phyloP scores from a whole-genome alignment of 2,113 vertebrate species.

The Leuciscus idus region DNA sequence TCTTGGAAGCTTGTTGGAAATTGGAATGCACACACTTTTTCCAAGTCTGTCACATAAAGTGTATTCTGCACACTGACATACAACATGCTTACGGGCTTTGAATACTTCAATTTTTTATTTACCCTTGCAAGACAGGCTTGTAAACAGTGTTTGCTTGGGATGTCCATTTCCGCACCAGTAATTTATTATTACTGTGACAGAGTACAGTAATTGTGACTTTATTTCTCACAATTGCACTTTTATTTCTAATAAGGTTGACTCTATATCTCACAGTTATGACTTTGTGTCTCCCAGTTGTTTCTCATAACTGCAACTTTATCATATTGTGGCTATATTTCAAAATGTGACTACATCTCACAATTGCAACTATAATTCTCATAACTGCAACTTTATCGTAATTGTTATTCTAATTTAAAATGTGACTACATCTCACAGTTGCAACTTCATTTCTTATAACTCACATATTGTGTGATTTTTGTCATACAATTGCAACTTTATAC shows the following conservation, averaged over 20 bases:
- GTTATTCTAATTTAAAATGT: not conserved
- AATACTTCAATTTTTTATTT: conserved; percentile 21
- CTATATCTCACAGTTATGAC: not conserved
- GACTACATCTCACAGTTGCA: not conserved
- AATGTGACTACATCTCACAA: not conserved
- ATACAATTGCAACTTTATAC: not conserved
- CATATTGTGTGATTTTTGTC: not conserved
- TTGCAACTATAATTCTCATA: not conserved
- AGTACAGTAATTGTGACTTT: conserved; percentile 13
- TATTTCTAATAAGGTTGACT: not conserved
- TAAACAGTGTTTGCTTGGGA: conserved; percentile 15
- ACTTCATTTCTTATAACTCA: not conserved
- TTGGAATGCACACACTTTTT: conserved; percentile 26
- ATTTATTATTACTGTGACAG: not conserved
- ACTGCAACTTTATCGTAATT: not conserved
- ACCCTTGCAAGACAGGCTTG: conserved; percentile 1
- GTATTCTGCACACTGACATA: conserved; percentile 30
- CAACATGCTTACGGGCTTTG: not conserved
- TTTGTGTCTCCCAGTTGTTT: not conserved
- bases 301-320: not conserved
- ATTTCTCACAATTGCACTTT: not conserved
- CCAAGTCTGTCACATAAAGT: conserved; percentile 32
- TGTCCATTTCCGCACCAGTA: not conserved
- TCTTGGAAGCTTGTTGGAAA: conserved; percentile 33
- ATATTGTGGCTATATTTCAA: not conserved